phyloP scores from a whole-genome alignment of 2,113 vertebrate genomes.

The Hydrochoerus hydrochaeris region DNA sequence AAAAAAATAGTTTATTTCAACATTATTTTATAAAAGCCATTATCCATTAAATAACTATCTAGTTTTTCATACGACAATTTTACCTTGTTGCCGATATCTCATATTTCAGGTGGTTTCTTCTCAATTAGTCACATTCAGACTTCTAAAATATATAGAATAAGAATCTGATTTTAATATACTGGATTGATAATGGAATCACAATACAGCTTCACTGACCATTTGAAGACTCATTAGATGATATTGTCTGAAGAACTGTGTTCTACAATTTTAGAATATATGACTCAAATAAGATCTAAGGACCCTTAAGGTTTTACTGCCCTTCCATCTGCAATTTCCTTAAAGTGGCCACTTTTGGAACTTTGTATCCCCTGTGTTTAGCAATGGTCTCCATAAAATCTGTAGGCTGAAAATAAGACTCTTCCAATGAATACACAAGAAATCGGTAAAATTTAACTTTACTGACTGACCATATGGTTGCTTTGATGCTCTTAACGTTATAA shows the following conservation, averaged over 20 bases:
- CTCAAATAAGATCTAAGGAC: neutral
- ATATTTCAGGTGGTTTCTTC: neutral
- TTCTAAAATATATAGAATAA: neutral
- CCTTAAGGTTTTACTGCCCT: conserved; percentile 30
- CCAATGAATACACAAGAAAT: conserved; percentile 21
- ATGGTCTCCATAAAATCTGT: conserved; percentile 7
- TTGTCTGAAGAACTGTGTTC: conserved; percentile 45
- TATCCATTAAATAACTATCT: neutral
- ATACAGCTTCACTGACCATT: conserved; percentile 39
- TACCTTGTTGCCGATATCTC: neutral
- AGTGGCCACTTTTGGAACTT: neutral
- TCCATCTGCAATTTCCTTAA: conserved; percentile 23
- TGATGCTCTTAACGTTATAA: conserved; percentile 62
- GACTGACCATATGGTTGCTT: conserved; percentile 32
- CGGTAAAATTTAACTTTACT: conserved; percentile 62
- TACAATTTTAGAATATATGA: conserved; percentile 50
- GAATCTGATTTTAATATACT: conserved; percentile 9
- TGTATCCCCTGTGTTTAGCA: neutral
- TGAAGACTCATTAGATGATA: conserved; percentile 22
- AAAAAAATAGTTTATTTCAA: neutral
- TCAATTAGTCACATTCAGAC: neutral
- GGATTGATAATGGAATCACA: conserved; percentile 16
- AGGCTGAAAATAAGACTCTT: neutral
- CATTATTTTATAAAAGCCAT: neutral
- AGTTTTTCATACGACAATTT: neutral